These are phyloP conservation scores for Phoxinus phoxinus DNA, from an alignment of 2,113 vertebrate genomes.

Conservation along the genomic window DNA sequence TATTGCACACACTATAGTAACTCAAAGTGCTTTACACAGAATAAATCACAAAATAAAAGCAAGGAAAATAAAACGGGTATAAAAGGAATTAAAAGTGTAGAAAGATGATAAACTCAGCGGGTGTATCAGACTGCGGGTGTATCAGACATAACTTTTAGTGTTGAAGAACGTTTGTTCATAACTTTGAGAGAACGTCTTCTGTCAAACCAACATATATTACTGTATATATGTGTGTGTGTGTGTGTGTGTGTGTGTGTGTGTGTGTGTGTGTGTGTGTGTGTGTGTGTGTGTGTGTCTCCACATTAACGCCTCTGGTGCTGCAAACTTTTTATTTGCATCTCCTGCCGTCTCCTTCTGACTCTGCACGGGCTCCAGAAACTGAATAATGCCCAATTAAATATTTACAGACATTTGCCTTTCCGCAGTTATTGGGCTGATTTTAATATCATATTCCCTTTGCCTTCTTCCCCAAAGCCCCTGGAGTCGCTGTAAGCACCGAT, in stretches of 20 bases:
- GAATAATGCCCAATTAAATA: constrained; percentile 51
- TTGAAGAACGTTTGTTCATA: background rate
- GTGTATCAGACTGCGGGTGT: no score
- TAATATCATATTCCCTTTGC: background rate
- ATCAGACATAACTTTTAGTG: no score
- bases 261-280: no score
- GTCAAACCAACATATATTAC: background rate
- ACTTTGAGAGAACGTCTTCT: background rate
- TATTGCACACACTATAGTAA: no score
- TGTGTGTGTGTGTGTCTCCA: no score
- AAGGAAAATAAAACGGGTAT: no score
- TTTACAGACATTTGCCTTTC: constrained; percentile 46
- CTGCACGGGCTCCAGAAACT: constrained; percentile 34
- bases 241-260: no score
- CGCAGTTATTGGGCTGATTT: constrained; percentile 39
- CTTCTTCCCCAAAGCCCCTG: background rate
- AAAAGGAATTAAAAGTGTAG: no score
- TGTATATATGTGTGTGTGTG: no score
- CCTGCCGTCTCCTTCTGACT: constrained; percentile 25
- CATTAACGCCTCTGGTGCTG: constrained; percentile 53
- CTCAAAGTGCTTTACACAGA: no score
- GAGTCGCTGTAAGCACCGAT: constrained; percentile 49
- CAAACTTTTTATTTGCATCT: constrained; percentile 48
- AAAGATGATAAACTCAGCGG: no score
- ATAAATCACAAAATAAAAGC: no score